These are phyloP conservation scores for Urocyon cinereoargenteus DNA, from an alignment of 2,797 vertebrate genomes.

Conservation along the genomic window DNA sequence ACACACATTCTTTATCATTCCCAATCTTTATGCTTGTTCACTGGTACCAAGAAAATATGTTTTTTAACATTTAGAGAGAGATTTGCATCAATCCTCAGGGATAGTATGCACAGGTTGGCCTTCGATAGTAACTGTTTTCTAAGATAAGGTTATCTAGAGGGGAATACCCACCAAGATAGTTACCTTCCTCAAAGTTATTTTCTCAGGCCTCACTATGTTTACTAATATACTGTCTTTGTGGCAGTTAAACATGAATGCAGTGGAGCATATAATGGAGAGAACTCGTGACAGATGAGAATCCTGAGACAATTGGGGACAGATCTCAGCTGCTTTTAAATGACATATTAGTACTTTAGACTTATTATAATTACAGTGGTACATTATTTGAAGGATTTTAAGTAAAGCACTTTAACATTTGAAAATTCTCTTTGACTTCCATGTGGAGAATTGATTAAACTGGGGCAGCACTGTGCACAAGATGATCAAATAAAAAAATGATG, in stretches of 20 bases:
- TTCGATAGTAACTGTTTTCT: background rate
- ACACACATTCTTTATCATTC: background rate
- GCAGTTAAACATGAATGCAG: background rate
- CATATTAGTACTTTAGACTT: background rate
- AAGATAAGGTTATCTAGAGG: background rate
- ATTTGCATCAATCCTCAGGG: background rate
- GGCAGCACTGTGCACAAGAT: background rate
- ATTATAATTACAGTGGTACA: background rate
- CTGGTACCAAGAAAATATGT: background rate
- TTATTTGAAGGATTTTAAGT: conserved; percentile 10
- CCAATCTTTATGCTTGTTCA: background rate
- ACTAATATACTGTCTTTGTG: background rate
- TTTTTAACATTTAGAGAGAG: background rate
- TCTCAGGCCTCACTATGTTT: background rate
- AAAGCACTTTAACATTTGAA: background rate
- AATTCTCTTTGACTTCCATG: background rate
- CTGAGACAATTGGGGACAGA: background rate
- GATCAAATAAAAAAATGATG: background rate
- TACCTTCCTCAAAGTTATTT: background rate
- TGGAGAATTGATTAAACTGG: background rate
- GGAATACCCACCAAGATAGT: background rate
- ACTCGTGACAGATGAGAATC: background rate
- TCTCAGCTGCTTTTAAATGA: background rate
- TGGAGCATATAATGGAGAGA: background rate
- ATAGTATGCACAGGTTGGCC: background rate